A percentile compares a stretch with the other conserved stretches of the same genome.
Evolutionary conservation across 2,888 invertebrate species (phyloP).

Genomic region (Timema cristinae): DNA sequence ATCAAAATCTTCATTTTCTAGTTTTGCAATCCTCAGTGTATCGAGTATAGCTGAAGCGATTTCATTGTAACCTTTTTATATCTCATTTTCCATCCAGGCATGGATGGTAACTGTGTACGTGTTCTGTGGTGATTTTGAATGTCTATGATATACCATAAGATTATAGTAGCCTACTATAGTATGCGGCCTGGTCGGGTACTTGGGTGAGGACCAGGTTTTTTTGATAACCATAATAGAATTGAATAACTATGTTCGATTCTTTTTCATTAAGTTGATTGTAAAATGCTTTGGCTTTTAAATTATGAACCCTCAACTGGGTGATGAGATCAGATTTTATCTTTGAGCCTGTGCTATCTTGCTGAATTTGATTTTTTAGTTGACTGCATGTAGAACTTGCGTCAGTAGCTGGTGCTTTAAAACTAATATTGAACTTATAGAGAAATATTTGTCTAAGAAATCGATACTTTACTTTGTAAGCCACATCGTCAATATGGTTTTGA

Average conservation of each 20-base stretch:
- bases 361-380: slow-evolving; percentile 12
- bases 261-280: not conserved
- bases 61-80: not conserved
- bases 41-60: slow-evolving; percentile 14
- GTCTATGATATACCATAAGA: slow-evolving; percentile 5
- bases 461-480: not conserved
- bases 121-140: slow-evolving; percentile 14
- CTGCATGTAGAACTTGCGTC: slow-evolving; percentile 14
- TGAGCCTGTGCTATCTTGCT: not conserved
- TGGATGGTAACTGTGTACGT: not conserved
- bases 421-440: slow-evolving; percentile 2
- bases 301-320: slow-evolving; percentile 4
- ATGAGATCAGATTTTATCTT: slow-evolving; percentile 3
- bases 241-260: not conserved
- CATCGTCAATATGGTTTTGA: no score
- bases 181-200: slow-evolving; percentile 10
- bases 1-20: not conserved
- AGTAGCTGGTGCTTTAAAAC: slow-evolving; percentile 13
- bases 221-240: not conserved
- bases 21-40: slow-evolving; percentile 9
- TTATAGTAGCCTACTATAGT: slow-evolving; percentile 12
- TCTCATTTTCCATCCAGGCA: slow-evolving; percentile 14
- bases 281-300: slow-evolving; percentile 11
- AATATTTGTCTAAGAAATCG: not conserved
- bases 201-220: not conserved